phyloP scores from a whole-genome alignment of 2,797 vertebrate species.

The Accipiter badius region DNA sequence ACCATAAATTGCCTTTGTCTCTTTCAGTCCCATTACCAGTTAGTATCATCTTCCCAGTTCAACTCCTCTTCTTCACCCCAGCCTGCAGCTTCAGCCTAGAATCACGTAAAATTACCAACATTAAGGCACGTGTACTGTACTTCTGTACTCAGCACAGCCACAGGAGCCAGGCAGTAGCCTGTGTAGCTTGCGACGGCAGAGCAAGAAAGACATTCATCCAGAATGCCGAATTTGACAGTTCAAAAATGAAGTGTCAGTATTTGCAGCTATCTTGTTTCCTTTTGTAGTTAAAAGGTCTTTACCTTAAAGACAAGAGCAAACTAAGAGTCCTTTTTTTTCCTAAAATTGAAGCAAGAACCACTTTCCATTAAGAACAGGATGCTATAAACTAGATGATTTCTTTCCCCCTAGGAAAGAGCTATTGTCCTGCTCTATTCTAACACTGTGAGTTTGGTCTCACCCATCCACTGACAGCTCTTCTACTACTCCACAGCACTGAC shows the following conservation, averaged over 20 bases:
- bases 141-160: neutral
- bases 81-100: conserved; percentile 86
- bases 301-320: neutral
- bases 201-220: no score
- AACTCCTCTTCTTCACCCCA: conserved; percentile 92
- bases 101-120: neutral
- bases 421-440: neutral
- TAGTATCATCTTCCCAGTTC: conserved; percentile 89
- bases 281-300: no score
- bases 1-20: neutral
- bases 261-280: neutral
- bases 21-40: conserved; percentile 77
- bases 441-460: neutral
- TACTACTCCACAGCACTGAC: neutral
- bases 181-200: neutral
- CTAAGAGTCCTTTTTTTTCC: neutral
- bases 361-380: neutral
- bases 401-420: neutral
- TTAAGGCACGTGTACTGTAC: neutral
- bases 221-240: neutral
- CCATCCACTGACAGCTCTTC: neutral
- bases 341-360: neutral
- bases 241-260: neutral
- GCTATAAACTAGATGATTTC: neutral
- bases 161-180: neutral